Conservation (phyloP, 2,888 invertebrate genomes). For the Rotaria magnacalcarata region DNA sequence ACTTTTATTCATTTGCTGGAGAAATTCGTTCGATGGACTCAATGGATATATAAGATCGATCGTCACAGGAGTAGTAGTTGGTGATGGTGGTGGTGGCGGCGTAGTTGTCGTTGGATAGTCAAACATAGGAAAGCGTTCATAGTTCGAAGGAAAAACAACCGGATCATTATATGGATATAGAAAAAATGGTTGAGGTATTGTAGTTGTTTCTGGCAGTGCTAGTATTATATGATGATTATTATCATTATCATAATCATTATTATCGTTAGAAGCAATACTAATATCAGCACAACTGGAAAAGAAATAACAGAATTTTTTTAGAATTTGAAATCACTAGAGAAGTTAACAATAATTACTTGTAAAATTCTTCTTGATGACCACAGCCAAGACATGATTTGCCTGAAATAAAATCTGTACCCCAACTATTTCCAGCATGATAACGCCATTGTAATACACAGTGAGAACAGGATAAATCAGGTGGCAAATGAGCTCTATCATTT, state of each 20-base stretch:
- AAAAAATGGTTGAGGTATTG: not conserved
- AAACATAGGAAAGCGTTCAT: not conserved
- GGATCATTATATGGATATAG: not conserved
- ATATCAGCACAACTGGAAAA: conserved; percentile 19
- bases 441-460: conserved; percentile 60
- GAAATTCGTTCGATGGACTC: not conserved
- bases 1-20: not conserved
- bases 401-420: conserved; percentile 34
- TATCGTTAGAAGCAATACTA: not conserved
- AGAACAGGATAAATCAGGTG: conserved; percentile 53
- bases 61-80: not conserved
- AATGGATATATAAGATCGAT: not conserved
- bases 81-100: not conserved
- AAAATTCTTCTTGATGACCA: conserved; percentile 47
- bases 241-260: no score
- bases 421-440: conserved; percentile 51
- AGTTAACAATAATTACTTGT: not conserved
- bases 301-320: not conserved
- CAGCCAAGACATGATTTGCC: conserved; percentile 42
- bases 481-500: conserved; percentile 47
- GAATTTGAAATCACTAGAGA: not conserved
- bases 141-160: not conserved
- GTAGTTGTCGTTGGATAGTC: not conserved
- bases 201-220: not conserved
- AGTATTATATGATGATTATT: not conserved